phyloP scores from a whole-genome alignment of 2,113 vertebrate genomes.

The Hiodon tergisus region DNA sequence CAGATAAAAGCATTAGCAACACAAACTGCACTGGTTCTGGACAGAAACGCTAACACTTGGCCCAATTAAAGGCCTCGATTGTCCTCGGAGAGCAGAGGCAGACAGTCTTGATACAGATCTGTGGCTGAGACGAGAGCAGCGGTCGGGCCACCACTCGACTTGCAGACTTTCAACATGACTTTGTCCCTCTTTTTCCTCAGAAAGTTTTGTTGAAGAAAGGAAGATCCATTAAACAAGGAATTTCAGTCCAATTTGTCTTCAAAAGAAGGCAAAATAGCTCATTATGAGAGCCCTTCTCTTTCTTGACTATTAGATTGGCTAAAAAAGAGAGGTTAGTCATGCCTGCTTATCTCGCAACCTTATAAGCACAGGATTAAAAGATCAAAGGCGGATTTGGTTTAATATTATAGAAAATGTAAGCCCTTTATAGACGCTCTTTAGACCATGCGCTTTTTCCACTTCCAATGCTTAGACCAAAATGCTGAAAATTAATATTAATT shows the following conservation, averaged over 20 bases:
- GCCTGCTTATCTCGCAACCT: slow-evolving; percentile 92
- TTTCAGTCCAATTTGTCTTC: slow-evolving; percentile 72
- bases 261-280: slow-evolving; percentile 71
- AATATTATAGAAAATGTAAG: slow-evolving; percentile 82
- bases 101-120: slow-evolving; percentile 30
- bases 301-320: slow-evolving; percentile 77
- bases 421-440: slow-evolving; percentile 68
- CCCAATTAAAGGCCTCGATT: slow-evolving; percentile 53
- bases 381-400: slow-evolving; percentile 93
- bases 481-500: slow-evolving; percentile 58
- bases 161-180: slow-evolving; percentile 27
- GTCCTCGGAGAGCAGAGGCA: slow-evolving; percentile 40
- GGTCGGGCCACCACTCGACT: slow-evolving; percentile 24
- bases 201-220: slow-evolving; percentile 49
- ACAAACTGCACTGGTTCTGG: slow-evolving; percentile 58
- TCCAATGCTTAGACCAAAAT: slow-evolving; percentile 58
- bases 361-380: slow-evolving; percentile 94
- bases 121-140: slow-evolving; percentile 30
- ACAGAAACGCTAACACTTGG: slow-evolving; percentile 36
- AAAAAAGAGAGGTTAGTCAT: slow-evolving; percentile 85
- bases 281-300: slow-evolving; percentile 75
- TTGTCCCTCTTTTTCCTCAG: slow-evolving; percentile 35
- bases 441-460: slow-evolving; percentile 55
- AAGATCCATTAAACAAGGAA: slow-evolving; percentile 67
- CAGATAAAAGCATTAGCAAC: slow-evolving; percentile 64